Conservation (phyloP, 1,140 invertebrate species). For the Charaxes varanes region DNA sequence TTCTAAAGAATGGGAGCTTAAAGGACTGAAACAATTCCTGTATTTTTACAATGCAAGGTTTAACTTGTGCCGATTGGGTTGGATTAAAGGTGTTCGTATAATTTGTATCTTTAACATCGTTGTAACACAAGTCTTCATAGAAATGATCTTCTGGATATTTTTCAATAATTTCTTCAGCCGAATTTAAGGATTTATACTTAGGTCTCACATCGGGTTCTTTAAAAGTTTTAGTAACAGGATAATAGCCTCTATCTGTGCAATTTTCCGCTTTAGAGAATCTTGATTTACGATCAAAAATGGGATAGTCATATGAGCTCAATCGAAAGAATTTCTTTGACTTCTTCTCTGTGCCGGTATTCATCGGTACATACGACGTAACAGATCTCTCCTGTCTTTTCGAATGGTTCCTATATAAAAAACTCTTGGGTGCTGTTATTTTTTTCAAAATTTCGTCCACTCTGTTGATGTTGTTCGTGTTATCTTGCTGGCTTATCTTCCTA, state of each 20-base stretch:
- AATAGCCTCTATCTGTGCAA: constrained; percentile 51
- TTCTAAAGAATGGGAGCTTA: constrained; percentile 54
- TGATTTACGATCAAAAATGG: constrained; percentile 43
- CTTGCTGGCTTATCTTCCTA: constrained; percentile 42
- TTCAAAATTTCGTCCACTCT: constrained; percentile 54
- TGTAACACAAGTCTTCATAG: constrained; percentile 61
- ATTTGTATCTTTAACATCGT: constrained; percentile 33
- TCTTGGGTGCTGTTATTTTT: constrained; percentile 58
- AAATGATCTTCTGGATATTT: constrained; percentile 54
- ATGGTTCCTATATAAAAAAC: constrained; percentile 65
- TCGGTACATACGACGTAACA: constrained; percentile 56
- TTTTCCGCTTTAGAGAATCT: constrained; percentile 41
- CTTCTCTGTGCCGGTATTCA: constrained; percentile 46
- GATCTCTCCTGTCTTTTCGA: constrained; percentile 36
- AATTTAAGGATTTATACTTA: constrained; percentile 49
- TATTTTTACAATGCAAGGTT: constrained; percentile 53
- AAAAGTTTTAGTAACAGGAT: constrained; percentile 45
- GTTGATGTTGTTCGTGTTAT: constrained; percentile 22
- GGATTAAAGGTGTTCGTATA: constrained; percentile 2
- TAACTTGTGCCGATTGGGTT: constrained; percentile 21
- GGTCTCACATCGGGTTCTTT: constrained; percentile 39
- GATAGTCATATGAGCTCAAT: constrained; percentile 57
- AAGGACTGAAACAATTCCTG: constrained; percentile 57
- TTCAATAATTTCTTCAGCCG: constrained; percentile 36
- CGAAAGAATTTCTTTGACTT: constrained; percentile 48